Evolutionary conservation across 2,113 vertebrate genomes (phyloP).

Genomic region (Amazona vittata): DNA sequence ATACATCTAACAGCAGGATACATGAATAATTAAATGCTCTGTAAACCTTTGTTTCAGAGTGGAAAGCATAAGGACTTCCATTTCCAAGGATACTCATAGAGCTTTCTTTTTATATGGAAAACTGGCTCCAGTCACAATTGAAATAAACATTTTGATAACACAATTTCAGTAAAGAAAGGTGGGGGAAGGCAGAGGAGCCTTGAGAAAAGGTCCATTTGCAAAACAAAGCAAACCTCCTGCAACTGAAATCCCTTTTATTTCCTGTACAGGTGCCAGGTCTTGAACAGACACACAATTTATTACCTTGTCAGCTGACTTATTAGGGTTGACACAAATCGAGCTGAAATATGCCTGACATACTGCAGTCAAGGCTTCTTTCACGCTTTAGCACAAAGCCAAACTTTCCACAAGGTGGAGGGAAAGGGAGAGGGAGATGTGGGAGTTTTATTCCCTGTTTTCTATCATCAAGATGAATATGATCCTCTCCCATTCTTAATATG

Average conservation of each 20-base stretch:
- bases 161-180: slow-evolving; percentile 37
- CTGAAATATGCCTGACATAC: slow-evolving; percentile 73
- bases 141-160: slow-evolving; percentile 59
- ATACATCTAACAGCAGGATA: slow-evolving; percentile 38
- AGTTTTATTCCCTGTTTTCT: slow-evolving; percentile 72
- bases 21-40: slow-evolving; percentile 54
- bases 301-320: slow-evolving; percentile 77
- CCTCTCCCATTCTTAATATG: slow-evolving; percentile 61
- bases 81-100: slow-evolving; percentile 24
- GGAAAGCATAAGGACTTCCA: slow-evolving; percentile 16
- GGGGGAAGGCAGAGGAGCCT: not conserved
- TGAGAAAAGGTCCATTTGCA: slow-evolving; percentile 61
- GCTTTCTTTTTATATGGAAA: slow-evolving; percentile 43
- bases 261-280: slow-evolving; percentile 77
- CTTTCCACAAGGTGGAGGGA: slow-evolving; percentile 61
- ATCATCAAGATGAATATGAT: slow-evolving; percentile 71
- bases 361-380: slow-evolving; percentile 62
- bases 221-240: slow-evolving; percentile 69
- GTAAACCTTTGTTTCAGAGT: slow-evolving; percentile 38
- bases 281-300: slow-evolving; percentile 78
- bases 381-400: slow-evolving; percentile 68
- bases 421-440: slow-evolving; percentile 54
- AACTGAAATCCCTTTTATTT: slow-evolving; percentile 77
- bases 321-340: slow-evolving; percentile 78
- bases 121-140: slow-evolving; percentile 24